Percentiles rank a stretch among this genome's conserved stretches.
Conservation (phyloP, 2,888 invertebrate species). For the Steromphala cineraria region DNA sequence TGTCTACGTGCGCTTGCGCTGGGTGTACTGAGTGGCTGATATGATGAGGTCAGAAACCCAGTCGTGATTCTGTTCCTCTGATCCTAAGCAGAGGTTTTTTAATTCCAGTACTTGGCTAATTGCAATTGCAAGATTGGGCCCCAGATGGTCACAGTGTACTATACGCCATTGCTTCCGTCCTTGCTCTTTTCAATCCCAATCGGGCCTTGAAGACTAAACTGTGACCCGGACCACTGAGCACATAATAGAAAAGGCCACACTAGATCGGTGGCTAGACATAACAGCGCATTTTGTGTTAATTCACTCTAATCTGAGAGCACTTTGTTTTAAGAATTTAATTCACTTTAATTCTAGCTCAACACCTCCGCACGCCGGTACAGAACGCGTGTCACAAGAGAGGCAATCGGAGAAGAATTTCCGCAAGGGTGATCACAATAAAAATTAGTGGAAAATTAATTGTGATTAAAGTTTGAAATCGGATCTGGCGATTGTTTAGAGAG, state of each 20-base stretch:
- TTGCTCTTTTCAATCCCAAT: neutral
- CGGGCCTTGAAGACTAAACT: neutral
- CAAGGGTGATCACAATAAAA: constrained; percentile 17
- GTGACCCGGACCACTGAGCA: neutral
- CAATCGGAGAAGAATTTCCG: constrained; percentile 16
- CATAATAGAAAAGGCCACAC: constrained; percentile 12
- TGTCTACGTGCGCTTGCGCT: too few relatives aligned
- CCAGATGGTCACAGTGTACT: neutral
- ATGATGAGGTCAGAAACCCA: neutral
- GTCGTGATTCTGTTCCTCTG: neutral
- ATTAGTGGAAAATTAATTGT: constrained; percentile 39
- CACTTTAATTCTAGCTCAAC: constrained; percentile 17
- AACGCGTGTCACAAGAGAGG: neutral
- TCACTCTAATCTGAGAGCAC: constrained; percentile 20
- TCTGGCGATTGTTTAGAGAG: constrained; percentile 49
- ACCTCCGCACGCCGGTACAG: neutral
- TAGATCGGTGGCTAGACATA: constrained; percentile 5
- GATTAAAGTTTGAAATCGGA: constrained; percentile 59
- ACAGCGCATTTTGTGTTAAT: constrained; percentile 4
- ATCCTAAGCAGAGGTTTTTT: neutral
- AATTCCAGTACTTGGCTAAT: constrained; percentile 11
- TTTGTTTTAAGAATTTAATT: constrained; percentile 20
- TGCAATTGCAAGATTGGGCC: neutral
- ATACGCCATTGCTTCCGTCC: neutral
- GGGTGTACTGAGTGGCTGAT: too few relatives aligned